Conservation (phyloP, 2,797 vertebrate species). For the Carapus acus region DNA sequence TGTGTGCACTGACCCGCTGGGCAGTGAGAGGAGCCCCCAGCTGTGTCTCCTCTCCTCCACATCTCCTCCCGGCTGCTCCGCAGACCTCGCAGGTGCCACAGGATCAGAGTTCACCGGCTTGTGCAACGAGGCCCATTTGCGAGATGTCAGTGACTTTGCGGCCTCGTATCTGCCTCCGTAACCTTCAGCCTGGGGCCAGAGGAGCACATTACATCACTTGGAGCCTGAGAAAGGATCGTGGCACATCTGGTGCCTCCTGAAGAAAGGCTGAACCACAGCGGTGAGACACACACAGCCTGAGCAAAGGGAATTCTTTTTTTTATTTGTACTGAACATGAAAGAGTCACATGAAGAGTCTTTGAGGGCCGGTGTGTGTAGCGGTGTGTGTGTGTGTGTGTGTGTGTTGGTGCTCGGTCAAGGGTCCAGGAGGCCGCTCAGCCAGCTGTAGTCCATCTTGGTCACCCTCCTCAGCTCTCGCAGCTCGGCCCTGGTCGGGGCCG, state of each 20-base stretch:
- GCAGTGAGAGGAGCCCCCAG: too few species aligned
- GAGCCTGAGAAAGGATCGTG: too few species aligned
- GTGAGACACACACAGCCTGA: too few species aligned
- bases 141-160: not conserved
- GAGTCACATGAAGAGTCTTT: too few species aligned
- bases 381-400: not conserved
- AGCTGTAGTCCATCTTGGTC: constrained; percentile 82
- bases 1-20: too few species aligned
- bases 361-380: not conserved
- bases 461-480: constrained; percentile 78
- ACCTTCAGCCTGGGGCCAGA: not conserved
- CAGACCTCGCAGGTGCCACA: too few species aligned
- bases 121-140: constrained; percentile 4
- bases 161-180: not conserved
- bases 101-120: constrained; percentile 18
- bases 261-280: too few species aligned
- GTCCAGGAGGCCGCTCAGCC: constrained; percentile 68
- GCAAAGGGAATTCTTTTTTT: too few species aligned
- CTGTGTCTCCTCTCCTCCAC: too few species aligned
- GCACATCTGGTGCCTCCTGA: too few species aligned
- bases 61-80: not conserved
- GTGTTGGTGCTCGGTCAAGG: constrained; percentile 31
- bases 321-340: constrained; percentile 19
- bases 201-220: constrained; percentile 1
- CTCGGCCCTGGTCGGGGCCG: constrained; percentile 72